Base-by-base conservation (phyloP, 2,888 invertebrate species). In the Sylvicola cinctus region DNA sequence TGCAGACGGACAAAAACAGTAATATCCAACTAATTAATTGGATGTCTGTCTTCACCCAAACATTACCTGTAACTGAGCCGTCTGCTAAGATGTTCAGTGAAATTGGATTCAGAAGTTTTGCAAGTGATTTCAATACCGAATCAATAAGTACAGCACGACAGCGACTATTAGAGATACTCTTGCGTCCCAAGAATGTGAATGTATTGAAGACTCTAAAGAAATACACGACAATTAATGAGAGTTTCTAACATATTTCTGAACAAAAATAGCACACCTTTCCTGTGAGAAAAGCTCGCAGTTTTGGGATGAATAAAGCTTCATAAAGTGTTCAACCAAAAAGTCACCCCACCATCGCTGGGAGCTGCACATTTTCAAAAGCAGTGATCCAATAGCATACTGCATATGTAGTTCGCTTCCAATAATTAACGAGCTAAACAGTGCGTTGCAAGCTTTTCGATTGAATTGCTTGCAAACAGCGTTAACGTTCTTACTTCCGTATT, bases 271-370 rank as follows among this genome's bases (percentile, higher is more conserved):
- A 41, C 50, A 81, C 81, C 87, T 74, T 58, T 90, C 87, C 46
- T 87, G 78, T 11, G 88, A 81, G 42, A 81, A 79, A 32, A 81
- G 74, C 43, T 72, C 68, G 16, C 74, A 74, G 44, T 81, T 79
- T 30, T 75, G 71, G 0, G 78, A 74, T 1, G 78, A 74, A 52
- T 84, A 88, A 46, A 85, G 71, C 40, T 68, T 65, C 15, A 74
- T 70, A 36, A 91, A 67, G 16, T 78, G 79, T 46, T 78, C 75
- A 1, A 85, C 80, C n/a, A 91, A 63, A 49, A 83, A 85, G 42
- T 74, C 70, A 29, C 90, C 90, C 90, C 91, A 91, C 80, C 87
- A 91, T 8, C 66, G 61, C 49, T 74, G 74, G 36, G 68, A 64
- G 48, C 78, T 77, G 31, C 62, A 63, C 50, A 75, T 73, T 33